Base-by-base conservation (phyloP, 2,797 vertebrate species). In the Melanotaenia trifasciata region DNA sequence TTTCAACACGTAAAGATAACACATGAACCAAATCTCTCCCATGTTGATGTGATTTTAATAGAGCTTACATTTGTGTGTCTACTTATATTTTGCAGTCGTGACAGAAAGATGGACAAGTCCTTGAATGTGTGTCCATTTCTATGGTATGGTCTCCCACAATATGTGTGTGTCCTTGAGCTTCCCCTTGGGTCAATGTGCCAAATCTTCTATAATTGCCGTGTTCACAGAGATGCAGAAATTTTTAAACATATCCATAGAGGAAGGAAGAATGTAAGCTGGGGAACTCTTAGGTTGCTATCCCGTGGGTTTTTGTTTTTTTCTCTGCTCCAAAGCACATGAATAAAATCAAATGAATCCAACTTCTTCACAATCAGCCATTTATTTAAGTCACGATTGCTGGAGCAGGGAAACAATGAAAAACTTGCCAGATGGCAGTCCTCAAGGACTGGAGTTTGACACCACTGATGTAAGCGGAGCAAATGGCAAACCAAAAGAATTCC, bases 31-130 rank as follows among this genome's bases (percentile, higher is more conserved):
- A 45, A 45, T 16, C 64, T 58, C 3, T 63, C 18, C 56, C 53
- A 62, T 61, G 11, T 38, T 69, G 45, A 54, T 70, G 26, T 72
- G 63, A 80, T 79, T 54, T 28, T 24, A 76, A 74, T 54, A 77
- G 51, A 62, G 70, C 16, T 40, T 43, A 6, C 14, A 16, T 40
- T 73, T 79, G 73, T 50, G 79, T 30, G 72, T 74, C 65, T 50
- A 32, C 40, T 26, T 68, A 26, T 26, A 57, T 69, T 35, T 74
- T 60, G 61, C 40, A 72, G 58, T 33, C 58, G 45, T 72, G 74
- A 81, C 63, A 70, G 54, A 54, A 60, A 70, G 62, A 77, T 78
- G 36, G 69, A 70, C 50, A 1, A 63, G 54, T 66, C 70, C 70
- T 86, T 80, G 65, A 75, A 58, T 61, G 12, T 28, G 43, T 33